A percentile compares a stretch with the other conserved stretches of the same genome.
These are phyloP conservation scores for Crypturellus undulatus DNA, from an alignment of 2,113 vertebrate genomes.

Conservation along the genomic window DNA sequence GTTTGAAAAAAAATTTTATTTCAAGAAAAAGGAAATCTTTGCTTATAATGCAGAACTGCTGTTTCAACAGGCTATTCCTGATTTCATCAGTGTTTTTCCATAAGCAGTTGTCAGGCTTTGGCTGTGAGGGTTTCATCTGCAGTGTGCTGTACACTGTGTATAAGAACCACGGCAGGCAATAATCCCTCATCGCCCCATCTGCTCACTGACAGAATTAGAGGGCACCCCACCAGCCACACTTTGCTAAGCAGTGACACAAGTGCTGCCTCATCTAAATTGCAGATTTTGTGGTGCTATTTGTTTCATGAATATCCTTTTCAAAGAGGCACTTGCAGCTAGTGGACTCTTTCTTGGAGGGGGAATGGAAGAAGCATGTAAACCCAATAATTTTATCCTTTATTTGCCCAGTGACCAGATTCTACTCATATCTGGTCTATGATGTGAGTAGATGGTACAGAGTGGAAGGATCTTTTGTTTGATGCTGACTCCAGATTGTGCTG, in stretches of 20 bases:
- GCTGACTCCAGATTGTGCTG: background rate
- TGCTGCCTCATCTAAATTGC: background rate
- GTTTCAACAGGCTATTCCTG: background rate
- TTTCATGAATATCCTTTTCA: background rate
- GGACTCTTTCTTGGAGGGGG: background rate
- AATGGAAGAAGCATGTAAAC: background rate
- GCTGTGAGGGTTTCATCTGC: background rate
- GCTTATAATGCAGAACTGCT: background rate
- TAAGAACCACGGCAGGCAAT: background rate
- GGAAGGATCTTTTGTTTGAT: background rate
- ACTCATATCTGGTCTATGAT: too few species aligned
- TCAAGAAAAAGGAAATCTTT: background rate
- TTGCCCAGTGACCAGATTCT: background rate
- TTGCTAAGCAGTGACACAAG: slow-evolving; percentile 20
- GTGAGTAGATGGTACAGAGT: too few species aligned
- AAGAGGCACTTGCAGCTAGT: background rate
- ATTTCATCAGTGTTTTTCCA: slow-evolving; percentile 21
- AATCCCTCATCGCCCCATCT: slow-evolving; percentile 50
- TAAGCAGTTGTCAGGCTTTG: slow-evolving; percentile 18
- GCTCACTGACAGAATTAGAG: slow-evolving; percentile 34
- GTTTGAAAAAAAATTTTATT: background rate
- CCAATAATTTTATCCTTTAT: background rate
- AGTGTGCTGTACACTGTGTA: background rate
- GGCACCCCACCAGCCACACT: slow-evolving; percentile 10
- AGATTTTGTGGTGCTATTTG: background rate